Evolutionary conservation across 2,113 vertebrate genomes (phyloP), one percentile per base, ranked within the genome.

Genomic region (Solea senegalensis): DNA sequence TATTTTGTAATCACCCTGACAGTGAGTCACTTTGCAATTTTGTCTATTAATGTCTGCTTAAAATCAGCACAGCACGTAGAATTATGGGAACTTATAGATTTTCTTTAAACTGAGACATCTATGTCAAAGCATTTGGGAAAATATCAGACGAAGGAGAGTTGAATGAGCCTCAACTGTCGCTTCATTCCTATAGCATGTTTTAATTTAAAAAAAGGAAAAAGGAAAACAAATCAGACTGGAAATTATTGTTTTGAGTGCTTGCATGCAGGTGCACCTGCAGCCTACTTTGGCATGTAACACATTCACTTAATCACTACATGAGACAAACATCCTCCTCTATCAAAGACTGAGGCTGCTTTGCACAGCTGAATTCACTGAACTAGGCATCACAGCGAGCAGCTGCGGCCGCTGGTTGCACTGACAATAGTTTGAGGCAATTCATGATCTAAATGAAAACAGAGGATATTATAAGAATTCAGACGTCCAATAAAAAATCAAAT

Each of bases 311-410:
- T 34, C 40, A 5, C 8, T 3, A 9, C 51, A 55, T 56, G 46
- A 44, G 21, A 45, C n/a, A 3, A 46, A 45, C 41, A 26, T 26
- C 16, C 27, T 56, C 26, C 1, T 43, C 34, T 34, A 34, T 6
- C 34, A 6, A 34, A 6, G 34, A 34, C 34, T 34, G 34, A 34
- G 5, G 34, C 43, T 16, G 57, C 45, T 3, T 16, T 15, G 43
- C 51, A 39, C 63, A 61, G 44, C 44, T 71, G 58, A 48, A 39
- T 21, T 72, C 44, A 61, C 34, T 53, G 45, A 12, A 2, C 7
- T 34, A 4, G 16, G 12, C 13, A 3, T 48, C 27, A 51, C 39
- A 45, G 39, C 10, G 1, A 26, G 21, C 39, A 45, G 64, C 41
- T 50, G 56, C 44, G 21, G 8, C 40, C 9, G 6, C 27, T 8